These are phyloP conservation scores for Paramormyrops kingsleyae DNA, from an alignment of 2,113 vertebrate genomes.

Conservation along the genomic window DNA sequence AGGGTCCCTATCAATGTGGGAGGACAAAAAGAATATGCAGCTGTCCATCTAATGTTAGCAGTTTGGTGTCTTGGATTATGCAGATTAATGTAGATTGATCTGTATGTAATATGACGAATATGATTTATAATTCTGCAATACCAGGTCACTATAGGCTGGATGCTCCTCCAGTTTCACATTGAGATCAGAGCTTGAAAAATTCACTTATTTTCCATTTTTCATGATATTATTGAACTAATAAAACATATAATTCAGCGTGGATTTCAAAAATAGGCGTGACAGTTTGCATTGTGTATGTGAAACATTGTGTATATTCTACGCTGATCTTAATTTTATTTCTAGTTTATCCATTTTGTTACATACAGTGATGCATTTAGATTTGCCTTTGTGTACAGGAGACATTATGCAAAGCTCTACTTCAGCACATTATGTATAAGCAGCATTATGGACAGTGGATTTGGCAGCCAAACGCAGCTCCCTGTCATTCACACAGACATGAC, in stretches of 20 bases:
- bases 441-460: neutral
- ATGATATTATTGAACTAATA: neutral
- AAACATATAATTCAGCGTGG: neutral
- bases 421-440: neutral
- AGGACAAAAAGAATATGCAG: neutral
- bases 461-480: neutral
- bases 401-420: neutral
- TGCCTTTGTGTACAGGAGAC: neutral
- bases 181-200: neutral
- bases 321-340: neutral
- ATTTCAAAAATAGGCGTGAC: neutral
- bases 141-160: neutral
- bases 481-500: neutral
- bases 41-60: neutral
- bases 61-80: neutral
- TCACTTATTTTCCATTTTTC: neutral
- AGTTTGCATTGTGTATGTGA: neutral
- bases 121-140: neutral
- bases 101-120: neutral
- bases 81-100: neutral
- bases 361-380: neutral
- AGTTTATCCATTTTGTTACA: neutral
- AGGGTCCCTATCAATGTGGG: neutral
- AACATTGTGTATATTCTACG: neutral
- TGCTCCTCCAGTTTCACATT: neutral